Evolutionary conservation across 2,888 invertebrate genomes (phyloP).

Genomic region (Nemoura dubitans): DNA sequence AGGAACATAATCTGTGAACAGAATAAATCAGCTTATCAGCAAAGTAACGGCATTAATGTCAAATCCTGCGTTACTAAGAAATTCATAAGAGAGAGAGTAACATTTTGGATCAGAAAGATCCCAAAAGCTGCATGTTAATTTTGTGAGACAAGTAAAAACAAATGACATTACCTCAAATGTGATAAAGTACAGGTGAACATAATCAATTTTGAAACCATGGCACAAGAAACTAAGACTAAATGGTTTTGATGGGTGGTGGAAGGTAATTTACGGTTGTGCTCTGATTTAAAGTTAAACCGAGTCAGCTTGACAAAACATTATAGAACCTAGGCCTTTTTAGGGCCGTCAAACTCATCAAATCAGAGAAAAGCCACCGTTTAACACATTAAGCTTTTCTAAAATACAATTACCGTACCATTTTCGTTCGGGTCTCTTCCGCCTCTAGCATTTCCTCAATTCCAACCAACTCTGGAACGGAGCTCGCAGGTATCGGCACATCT

Average conservation of each 20-base stretch:
- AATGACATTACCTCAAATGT: no score
- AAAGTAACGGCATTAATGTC: neutral
- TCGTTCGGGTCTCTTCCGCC: neutral
- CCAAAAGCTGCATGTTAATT: neutral
- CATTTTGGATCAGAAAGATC: neutral
- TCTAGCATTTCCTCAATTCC: neutral
- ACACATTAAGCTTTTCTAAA: neutral
- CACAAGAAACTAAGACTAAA: no score
- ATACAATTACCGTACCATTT: constrained; percentile 5
- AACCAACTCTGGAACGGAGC: constrained; percentile 7
- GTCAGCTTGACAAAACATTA: no score
- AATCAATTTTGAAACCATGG: no score
- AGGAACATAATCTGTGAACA: neutral
- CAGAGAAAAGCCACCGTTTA: neutral
- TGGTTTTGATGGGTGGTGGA: no score
- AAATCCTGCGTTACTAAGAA: neutral
- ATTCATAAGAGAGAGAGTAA: neutral
- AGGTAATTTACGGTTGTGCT: no score
- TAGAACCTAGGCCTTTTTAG: no score
- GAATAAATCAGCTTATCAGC: neutral
- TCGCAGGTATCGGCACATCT: constrained; percentile 7
- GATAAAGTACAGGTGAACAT: no score
- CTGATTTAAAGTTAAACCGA: no score
- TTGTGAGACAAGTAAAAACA: no score
- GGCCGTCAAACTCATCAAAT: no score